Evolutionary conservation across 53 echinoderm and acorn worm species (phyloP).

Genomic region (Astropecten irregularis): DNA sequence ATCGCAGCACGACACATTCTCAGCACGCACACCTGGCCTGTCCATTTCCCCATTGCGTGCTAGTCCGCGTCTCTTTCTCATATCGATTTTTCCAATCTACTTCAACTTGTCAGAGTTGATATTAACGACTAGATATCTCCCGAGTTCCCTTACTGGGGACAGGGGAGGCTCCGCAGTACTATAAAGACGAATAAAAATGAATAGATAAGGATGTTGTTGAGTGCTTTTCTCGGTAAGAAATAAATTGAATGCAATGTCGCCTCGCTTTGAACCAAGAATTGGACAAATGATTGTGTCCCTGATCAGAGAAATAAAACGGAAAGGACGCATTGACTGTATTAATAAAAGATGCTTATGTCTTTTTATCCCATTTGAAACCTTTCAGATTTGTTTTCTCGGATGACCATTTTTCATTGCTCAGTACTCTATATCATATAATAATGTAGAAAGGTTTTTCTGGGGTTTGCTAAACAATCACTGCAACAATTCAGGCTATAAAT

Average conservation of each 20-base stretch:
- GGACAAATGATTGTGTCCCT: not conserved
- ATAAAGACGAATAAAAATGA: not conserved
- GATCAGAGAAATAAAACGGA: not conserved
- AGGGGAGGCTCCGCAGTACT: not conserved
- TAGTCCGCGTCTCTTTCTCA: conserved; percentile 6
- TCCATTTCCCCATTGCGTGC: conserved; percentile 30
- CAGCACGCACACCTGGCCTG: no score
- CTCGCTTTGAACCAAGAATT: not conserved
- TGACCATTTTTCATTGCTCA: no score
- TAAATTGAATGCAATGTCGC: not conserved
- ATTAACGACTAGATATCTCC: not conserved
- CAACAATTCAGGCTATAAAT: no score
- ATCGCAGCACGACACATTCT: no score
- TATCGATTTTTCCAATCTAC: conserved; percentile 24
- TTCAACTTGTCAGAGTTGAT: conserved; percentile 34
- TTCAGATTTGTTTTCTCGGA: not conserved
- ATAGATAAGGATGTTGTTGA: conserved; percentile 4
- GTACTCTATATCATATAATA: no score
- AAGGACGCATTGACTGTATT: not conserved
- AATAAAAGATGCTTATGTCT: not conserved
- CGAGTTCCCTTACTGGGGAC: no score
- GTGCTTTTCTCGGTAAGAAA: not conserved
- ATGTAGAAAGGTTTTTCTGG: no score
- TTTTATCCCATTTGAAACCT: not conserved
- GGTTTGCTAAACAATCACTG: no score